Evolutionary conservation across 1,140 invertebrate genomes (phyloP), one percentile per base, ranked within the genome.

Genomic region (Scaptomyza pallida): DNA sequence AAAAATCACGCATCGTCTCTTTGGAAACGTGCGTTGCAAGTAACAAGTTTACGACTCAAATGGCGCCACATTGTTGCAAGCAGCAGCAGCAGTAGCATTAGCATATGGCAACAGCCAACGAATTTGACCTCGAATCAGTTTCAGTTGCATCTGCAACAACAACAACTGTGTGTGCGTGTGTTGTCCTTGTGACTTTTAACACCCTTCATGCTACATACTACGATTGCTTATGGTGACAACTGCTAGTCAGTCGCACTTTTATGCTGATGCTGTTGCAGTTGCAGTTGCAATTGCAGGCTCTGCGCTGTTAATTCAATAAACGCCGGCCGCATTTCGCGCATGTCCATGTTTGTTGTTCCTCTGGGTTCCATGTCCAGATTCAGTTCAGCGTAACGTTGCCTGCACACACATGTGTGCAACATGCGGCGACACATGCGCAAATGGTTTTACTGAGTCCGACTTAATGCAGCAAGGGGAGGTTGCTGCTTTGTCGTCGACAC

Each of bases 101-200:
- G 57, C 60, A 62, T 61, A 60, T 70, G 69, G 40, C 67, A 81
- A 47, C 47, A 44, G 23, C 72, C 40, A 55, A 62, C 67, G 30
- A 43, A 50, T 62, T 64, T 64, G 67, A 70, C 67, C 67, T 70
- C 67, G 67, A 55, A 10, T 21, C 30, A 9, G 57, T 37, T 9
- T 23, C 55, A 40, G 47, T 35, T 67, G 69, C 40, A 45, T 37
- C n/a, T n/a, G 16, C 52, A 62, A 17, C 44, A 69, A 33, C 43
- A 33, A 30, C 43, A 56, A 23, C 43, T 51, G 19, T 30, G 47
- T 64, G 59, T 64, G 41, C 71, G 48, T 73, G 75, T 88, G 82
- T 37, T 30, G 33, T 86, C 81, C 82, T 86, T 88, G 82, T 86
- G 82, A 82, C 63, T 88, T 86, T 86, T 81, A 88, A 88, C 81